A percentile compares a stretch with the other conserved stretches of the same genome.
phyloP scores from a whole-genome alignment of 2,113 vertebrate species.

The Butorides virescens region DNA sequence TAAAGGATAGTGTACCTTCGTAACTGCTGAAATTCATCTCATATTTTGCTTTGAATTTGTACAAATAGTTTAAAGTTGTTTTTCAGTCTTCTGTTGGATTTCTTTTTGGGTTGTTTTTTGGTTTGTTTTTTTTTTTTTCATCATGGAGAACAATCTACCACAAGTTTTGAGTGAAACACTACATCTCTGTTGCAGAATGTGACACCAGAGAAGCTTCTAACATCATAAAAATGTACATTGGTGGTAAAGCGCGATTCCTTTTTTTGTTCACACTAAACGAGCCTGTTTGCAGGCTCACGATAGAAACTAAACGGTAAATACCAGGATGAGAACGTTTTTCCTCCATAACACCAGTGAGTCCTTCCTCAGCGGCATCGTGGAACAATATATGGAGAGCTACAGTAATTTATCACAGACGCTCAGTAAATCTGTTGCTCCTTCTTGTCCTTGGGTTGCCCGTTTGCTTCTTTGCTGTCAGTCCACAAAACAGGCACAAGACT shows the following conservation, averaged over 20 bases:
- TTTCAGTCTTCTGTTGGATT: neutral
- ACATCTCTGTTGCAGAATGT: neutral
- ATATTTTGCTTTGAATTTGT: neutral
- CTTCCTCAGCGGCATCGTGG: neutral
- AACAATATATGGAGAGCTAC: neutral
- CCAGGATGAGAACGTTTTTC: neutral
- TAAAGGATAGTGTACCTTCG: rapidly evolving
- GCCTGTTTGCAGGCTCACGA: neutral
- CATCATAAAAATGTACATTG: rapidly evolving
- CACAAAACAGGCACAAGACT: neutral
- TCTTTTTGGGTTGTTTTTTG: no score
- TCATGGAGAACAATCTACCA: neutral
- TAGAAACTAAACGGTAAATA: neutral
- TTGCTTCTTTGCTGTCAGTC: neutral
- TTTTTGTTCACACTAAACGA: neutral
- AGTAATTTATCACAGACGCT: neutral
- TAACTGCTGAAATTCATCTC: neutral
- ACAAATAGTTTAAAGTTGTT: neutral
- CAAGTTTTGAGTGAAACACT: neutral
- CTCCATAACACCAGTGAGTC: neutral
- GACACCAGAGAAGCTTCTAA: neutral
- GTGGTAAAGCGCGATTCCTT: neutral
- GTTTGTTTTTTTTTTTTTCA: no score
- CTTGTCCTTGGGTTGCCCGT: neutral
- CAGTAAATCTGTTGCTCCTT: neutral